Percentiles rank a stretch among this genome's conserved stretches.
Evolutionary conservation across 1,140 invertebrate species (phyloP).

Genomic region (Neelides sp.): DNA sequence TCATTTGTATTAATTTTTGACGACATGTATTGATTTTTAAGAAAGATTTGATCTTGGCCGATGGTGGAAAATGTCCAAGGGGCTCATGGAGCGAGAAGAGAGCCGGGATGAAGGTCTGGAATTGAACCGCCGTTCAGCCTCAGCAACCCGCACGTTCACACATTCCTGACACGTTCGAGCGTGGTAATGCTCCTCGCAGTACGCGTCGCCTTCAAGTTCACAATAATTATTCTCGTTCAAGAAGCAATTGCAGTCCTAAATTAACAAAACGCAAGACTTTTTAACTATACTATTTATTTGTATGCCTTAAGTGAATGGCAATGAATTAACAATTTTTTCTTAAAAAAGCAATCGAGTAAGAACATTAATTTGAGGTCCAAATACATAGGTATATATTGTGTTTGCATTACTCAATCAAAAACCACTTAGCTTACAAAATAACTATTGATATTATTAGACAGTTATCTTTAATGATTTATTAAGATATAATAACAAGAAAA

Average conservation of each 20-base stretch:
- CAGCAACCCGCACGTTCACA: neutral
- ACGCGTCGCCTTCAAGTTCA: slow-evolving; percentile 16
- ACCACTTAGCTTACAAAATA: neutral
- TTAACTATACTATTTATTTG: neutral
- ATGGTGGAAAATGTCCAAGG: too few relatives aligned
- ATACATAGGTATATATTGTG: neutral
- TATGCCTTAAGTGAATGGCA: neutral
- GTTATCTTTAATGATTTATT: too few relatives aligned
- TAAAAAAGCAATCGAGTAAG: neutral
- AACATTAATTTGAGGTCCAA: neutral
- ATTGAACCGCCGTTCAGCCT: neutral
- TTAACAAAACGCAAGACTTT: neutral
- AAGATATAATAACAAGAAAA: too few relatives aligned
- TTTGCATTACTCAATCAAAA: neutral
- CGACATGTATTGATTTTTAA: too few relatives aligned
- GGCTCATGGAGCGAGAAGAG: too few relatives aligned
- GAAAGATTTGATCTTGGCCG: too few relatives aligned
- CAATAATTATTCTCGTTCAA: slow-evolving; percentile 23
- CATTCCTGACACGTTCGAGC: slow-evolving; percentile 27
- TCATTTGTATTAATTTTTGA: too few relatives aligned
- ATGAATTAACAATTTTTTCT: neutral
- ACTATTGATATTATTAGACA: neutral
- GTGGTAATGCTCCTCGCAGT: slow-evolving; percentile 26
- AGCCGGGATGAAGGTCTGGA: too few relatives aligned
- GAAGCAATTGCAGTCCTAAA: slow-evolving; percentile 23